phyloP scores from a whole-genome alignment of 1,140 invertebrate species.

The Sycophila sp. region DNA sequence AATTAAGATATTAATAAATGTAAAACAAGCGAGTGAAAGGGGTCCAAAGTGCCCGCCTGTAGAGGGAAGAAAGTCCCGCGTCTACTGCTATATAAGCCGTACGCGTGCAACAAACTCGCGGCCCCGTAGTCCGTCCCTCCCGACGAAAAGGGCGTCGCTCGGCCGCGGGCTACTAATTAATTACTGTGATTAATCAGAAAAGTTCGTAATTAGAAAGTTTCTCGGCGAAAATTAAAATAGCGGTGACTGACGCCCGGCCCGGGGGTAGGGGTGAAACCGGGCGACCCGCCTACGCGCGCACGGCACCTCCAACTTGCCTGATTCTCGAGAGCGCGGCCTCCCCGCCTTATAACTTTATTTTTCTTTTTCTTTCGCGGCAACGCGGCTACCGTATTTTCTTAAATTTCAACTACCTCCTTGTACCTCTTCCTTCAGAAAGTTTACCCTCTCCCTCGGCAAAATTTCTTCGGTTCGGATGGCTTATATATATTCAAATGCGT shows the following conservation, averaged over 20 bases:
- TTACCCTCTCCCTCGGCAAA: not conserved
- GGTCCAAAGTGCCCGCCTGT: too few relatives aligned
- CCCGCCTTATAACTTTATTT: not conserved
- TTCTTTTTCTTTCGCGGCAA: not conserved
- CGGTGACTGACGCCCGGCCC: conserved; percentile 52
- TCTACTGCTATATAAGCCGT: too few relatives aligned
- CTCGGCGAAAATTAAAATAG: conserved; percentile 67
- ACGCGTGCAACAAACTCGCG: conserved; percentile 18
- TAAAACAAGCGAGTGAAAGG: conserved; percentile 19
- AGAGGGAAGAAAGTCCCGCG: not conserved
- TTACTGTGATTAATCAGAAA: conserved; percentile 70
- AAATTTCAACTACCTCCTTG: not conserved
- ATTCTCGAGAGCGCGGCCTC: not conserved
- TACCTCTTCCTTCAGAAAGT: not conserved
- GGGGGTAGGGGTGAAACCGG: too few relatives aligned
- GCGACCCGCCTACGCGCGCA: not conserved
- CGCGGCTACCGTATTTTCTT: not conserved
- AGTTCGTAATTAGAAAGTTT: conserved; percentile 70
- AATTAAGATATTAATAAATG: conserved; percentile 36
- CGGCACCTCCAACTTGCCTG: not conserved
- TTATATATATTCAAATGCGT: too few relatives aligned
- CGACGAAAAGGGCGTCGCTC: conserved; percentile 17
- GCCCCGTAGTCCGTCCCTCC: not conserved
- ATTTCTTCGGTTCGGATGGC: too few relatives aligned
- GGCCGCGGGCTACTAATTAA: conserved; percentile 63